Evolutionary conservation across 2,113 vertebrate species (phyloP).

Genomic region (Montifringilla adamsi): DNA sequence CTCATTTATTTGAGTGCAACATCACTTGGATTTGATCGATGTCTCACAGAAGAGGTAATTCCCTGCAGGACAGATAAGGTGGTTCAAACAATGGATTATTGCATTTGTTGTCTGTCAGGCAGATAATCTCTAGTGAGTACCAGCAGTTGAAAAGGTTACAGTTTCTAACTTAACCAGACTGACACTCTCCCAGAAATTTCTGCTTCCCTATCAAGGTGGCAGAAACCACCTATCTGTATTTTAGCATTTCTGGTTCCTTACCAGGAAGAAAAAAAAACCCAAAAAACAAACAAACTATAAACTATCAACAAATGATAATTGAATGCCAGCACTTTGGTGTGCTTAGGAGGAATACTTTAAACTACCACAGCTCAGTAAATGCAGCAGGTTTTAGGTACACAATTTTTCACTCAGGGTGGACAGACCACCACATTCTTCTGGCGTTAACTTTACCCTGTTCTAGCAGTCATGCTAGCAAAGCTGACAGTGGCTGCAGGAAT

Average conservation of each 20-base stretch:
- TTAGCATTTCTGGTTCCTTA: neutral
- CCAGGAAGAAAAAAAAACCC: neutral
- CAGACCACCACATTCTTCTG: accelerated
- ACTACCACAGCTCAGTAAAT: neutral
- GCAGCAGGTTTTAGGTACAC: neutral
- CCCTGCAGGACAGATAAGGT: neutral
- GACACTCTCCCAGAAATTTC: neutral
- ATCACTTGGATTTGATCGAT: neutral
- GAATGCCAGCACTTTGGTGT: neutral
- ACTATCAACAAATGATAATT: neutral
- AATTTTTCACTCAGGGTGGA: neutral
- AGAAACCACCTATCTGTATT: neutral
- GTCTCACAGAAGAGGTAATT: neutral
- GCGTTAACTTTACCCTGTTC: neutral
- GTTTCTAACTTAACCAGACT: neutral
- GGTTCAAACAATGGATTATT: neutral
- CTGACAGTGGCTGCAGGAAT: neutral
- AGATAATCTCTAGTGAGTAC: neutral
- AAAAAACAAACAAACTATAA: neutral
- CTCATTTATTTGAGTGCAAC: neutral
- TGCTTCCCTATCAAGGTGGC: neutral
- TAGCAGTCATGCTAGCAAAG: neutral
- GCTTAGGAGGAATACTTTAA: neutral
- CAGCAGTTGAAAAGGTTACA: neutral
- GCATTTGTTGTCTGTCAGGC: neutral